Evolutionary conservation across 2,797 vertebrate genomes (phyloP).

Genomic region (Manis pentadactyla): DNA sequence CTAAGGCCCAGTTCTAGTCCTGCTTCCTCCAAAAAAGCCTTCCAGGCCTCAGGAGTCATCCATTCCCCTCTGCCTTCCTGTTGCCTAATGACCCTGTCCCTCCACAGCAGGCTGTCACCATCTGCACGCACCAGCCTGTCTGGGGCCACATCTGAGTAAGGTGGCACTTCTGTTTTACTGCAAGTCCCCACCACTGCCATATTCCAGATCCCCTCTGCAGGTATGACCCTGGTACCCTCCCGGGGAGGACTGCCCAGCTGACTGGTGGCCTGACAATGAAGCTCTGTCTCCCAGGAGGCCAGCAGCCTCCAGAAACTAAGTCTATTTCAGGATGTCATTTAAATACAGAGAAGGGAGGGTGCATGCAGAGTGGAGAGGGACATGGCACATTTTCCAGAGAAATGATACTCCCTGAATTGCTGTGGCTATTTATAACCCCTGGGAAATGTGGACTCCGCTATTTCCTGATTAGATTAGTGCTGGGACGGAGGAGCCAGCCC

Average conservation of each 20-base stretch:
- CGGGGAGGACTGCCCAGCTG: not conserved
- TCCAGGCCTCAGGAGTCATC: not conserved
- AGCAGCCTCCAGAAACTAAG: slow-evolving; percentile 81
- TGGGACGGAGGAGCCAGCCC: not conserved
- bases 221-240: not conserved
- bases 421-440: slow-evolving; percentile 90
- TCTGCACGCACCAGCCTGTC: not conserved
- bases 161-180: not conserved
- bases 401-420: slow-evolving; percentile 86
- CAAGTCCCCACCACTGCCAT: not conserved
- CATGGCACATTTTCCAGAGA: slow-evolving; percentile 86
- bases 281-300: not conserved
- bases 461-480: slow-evolving; percentile 86
- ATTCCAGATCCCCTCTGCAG: not conserved
- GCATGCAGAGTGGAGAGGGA: slow-evolving; percentile 55
- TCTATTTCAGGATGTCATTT: slow-evolving; percentile 86
- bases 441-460: slow-evolving; percentile 87
- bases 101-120: not conserved
- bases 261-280: accelerated
- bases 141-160: not conserved
- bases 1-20: not conserved
- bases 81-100: not conserved
- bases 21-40: not conserved
- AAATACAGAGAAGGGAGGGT: slow-evolving; percentile 82
- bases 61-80: not conserved